Percentiles rank a stretch among this genome's conserved stretches.
These are phyloP conservation scores for Tribolium castaneum DNA, from an alignment of 1,140 invertebrate species.

Conservation along the genomic window DNA sequence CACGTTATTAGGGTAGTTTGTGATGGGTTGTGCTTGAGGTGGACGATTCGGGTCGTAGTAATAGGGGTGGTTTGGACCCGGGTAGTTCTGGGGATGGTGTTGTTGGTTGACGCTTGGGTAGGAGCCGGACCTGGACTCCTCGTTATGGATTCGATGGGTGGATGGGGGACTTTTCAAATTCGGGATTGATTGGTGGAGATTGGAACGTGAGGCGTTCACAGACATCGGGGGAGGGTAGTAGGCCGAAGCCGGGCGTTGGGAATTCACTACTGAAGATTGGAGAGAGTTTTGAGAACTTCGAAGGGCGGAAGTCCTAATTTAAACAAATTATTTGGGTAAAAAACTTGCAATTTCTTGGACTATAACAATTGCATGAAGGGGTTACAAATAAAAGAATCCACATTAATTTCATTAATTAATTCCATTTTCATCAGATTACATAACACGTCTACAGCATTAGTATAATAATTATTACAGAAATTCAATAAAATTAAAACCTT, in stretches of 20 bases:
- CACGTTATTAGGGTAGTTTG: constrained; percentile 48
- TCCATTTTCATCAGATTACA: no score
- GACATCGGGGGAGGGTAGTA: constrained; percentile 62
- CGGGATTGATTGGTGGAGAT: constrained; percentile 62
- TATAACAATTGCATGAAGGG: no score
- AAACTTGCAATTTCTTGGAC: no score
- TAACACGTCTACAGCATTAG: no score
- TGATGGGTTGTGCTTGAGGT: constrained; percentile 38
- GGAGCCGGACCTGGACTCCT: constrained; percentile 54
- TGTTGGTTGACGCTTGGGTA: constrained; percentile 54
- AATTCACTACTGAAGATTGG: constrained; percentile 62
- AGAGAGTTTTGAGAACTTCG: constrained; percentile 64
- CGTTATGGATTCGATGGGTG: constrained; percentile 57
- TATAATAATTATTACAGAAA: no score
- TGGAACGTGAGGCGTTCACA: constrained; percentile 57
- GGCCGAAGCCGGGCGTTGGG: constrained; percentile 63
- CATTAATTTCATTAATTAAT: no score
- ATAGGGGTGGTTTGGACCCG: constrained; percentile 44
- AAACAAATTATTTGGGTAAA: constrained; percentile 43
- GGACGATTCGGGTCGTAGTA: constrained; percentile 45
- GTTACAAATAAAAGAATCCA: no score
- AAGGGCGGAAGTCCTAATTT: constrained; percentile 61
- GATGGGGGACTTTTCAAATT: constrained; percentile 61
- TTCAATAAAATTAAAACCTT: no score
- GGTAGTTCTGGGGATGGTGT: constrained; percentile 48